These are phyloP conservation scores for Hypsopygia costalis DNA, from an alignment of 2,888 invertebrate genomes.

Conservation along the genomic window DNA sequence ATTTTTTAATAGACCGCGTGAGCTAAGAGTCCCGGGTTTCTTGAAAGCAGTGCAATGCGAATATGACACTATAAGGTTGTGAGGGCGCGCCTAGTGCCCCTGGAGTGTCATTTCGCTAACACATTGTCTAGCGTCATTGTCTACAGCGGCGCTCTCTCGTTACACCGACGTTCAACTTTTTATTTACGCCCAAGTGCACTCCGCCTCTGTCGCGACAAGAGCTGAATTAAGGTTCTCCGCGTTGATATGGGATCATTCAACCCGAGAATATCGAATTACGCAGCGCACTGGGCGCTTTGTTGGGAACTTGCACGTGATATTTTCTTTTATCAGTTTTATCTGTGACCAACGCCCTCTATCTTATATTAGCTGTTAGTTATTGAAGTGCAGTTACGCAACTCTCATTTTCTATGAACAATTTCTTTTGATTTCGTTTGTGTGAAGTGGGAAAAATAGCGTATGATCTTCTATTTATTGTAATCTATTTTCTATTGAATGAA, in stretches of 20 bases:
- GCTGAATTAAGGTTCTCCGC: slow-evolving; percentile 75
- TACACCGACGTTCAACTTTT: slow-evolving; percentile 74
- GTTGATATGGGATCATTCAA: slow-evolving; percentile 80
- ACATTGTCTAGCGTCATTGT: slow-evolving; percentile 76
- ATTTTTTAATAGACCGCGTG: slow-evolving; percentile 16
- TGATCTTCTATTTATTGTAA: no score
- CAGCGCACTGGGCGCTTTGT: slow-evolving; percentile 73
- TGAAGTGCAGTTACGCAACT: slow-evolving; percentile 13
- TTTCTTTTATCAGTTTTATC: slow-evolving; percentile 46
- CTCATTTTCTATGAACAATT: no score
- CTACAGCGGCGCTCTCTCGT: slow-evolving; percentile 56
- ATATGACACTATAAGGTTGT: slow-evolving; percentile 39
- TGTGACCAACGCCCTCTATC: slow-evolving; percentile 20
- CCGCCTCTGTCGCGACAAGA: slow-evolving; percentile 66
- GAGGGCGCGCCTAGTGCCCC: slow-evolving; percentile 56
- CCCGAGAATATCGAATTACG: slow-evolving; percentile 75
- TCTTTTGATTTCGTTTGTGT: no score
- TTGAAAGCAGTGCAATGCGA: slow-evolving; percentile 33
- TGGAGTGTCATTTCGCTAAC: slow-evolving; percentile 68
- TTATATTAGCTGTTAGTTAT: no score
- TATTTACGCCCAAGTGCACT: slow-evolving; percentile 79
- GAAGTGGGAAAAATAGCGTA: no score
- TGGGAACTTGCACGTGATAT: slow-evolving; percentile 72
- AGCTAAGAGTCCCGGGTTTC: slow-evolving; percentile 26
- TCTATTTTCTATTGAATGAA: no score